Base-by-base conservation (phyloP, 2,888 invertebrate species). In the Meteorus cinctellus region DNA sequence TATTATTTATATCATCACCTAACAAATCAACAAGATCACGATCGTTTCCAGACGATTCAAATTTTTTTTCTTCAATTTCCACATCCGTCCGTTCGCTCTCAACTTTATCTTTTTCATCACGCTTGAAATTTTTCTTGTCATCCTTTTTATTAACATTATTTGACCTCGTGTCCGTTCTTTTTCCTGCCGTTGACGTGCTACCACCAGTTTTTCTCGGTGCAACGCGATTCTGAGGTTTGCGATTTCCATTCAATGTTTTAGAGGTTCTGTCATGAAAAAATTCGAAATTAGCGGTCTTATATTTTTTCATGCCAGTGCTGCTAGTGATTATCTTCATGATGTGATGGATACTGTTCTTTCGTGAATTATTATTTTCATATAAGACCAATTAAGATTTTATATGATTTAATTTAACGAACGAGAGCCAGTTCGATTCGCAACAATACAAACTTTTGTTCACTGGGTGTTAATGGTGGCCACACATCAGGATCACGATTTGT, bases 11-110 rank as follows among this genome's bases (percentile, higher is more conserved):
- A 55, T 55, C 62, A 89, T 88, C 85, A 95, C 95, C 95, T 80
- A 98, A 91, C 91, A 96, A 95, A 86, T 99, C 98, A 19, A 98
- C 97, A 76, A 99, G 92, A 88, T 98, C 98, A 36, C 95, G 93
- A 89, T 99, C 98, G 85, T 95, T 92, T 16, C 94, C 95, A 77
- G 93, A 92, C 8, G 95, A 93, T 86, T 98, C 97, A 91, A 97
- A 98, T 89, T 95, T 94, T 84, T 94, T 93, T 84, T 96, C 96
- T 76, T 95, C 95, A 1, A 90, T 90, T 74, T 91, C 91, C 59
- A 93, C 92, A 78, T 93, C 93, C 76, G 92, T 91, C 75, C 94
- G 94, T 78, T 95, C 93, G 0, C 91, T 92, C 78, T 94, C 94
- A n/a, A 93, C 92, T 81, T 93, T 93, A 80, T 93, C 93, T 34